These are phyloP conservation scores for Onychostoma macrolepis DNA, from an alignment of 2,113 vertebrate genomes.

Conservation along the genomic window DNA sequence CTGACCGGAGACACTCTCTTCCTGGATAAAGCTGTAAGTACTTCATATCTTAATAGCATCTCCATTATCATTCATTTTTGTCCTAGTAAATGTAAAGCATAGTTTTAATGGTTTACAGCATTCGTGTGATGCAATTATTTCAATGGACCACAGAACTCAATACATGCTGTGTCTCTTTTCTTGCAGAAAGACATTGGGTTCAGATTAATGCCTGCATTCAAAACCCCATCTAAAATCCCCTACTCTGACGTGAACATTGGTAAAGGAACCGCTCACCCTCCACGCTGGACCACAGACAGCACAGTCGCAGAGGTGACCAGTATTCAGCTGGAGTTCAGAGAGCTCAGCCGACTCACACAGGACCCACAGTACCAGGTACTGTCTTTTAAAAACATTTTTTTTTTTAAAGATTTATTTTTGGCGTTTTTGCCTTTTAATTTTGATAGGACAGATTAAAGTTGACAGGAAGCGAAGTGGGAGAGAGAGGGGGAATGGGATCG, in stretches of 20 bases:
- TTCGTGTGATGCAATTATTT: not conserved
- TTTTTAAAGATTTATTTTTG: no score
- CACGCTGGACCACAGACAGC: constrained; percentile 95
- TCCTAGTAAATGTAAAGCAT: not conserved
- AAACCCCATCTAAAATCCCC: constrained; percentile 91
- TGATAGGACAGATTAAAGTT: no score
- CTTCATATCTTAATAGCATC: not conserved
- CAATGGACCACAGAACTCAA: not conserved
- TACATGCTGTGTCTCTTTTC: constrained; percentile 21
- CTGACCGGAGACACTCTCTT: constrained; percentile 87
- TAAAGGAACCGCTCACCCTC: constrained; percentile 89
- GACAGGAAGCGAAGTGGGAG: no score
- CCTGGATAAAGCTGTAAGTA: constrained; percentile 90
- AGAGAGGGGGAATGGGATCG: no score
- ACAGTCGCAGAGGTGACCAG: constrained; percentile 96
- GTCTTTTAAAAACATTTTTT: no score
- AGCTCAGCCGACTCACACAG: constrained; percentile 90
- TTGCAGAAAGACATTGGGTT: constrained; percentile 89
- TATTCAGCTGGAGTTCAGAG: constrained; percentile 95
- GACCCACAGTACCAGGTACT: constrained; percentile 85
- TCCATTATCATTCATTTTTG: not conserved
- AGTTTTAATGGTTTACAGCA: not conserved
- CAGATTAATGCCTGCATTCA: constrained; percentile 94
- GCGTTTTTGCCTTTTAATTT: no score
- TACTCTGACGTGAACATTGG: constrained; percentile 96